A percentile compares a stretch with the other conserved stretches of the same genome.
Conservation (phyloP, 1,140 invertebrate species). For the Prorops nasuta region DNA sequence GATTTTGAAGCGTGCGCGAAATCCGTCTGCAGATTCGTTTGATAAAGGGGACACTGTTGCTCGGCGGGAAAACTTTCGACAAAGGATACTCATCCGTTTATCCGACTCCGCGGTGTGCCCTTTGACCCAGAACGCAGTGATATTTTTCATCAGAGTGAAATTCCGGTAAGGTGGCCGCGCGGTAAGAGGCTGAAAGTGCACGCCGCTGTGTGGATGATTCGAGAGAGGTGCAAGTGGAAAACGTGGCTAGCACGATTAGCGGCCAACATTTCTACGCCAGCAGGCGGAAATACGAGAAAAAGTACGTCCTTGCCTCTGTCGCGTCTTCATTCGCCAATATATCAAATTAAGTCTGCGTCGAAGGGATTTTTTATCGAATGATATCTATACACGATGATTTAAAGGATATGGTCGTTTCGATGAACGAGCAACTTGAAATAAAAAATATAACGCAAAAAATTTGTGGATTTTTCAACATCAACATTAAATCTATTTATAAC, state of each 20-base stretch:
- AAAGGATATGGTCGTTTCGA: too few relatives aligned
- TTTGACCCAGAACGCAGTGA: background rate
- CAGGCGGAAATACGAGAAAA: too few relatives aligned
- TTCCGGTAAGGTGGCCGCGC: slow-evolving; percentile 14
- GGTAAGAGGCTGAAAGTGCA: slow-evolving; percentile 29
- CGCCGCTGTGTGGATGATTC: slow-evolving; percentile 4
- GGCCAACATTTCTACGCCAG: background rate
- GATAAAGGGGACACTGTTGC: background rate
- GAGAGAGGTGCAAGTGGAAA: slow-evolving; percentile 28
- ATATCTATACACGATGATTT: too few relatives aligned
- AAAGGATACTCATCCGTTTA: background rate
- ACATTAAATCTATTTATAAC: too few relatives aligned
- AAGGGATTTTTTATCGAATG: too few relatives aligned
- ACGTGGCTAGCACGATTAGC: background rate
- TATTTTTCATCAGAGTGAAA: slow-evolving; percentile 16
- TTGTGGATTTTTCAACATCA: too few relatives aligned
- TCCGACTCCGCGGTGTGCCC: too few relatives aligned
- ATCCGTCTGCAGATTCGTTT: too few relatives aligned
- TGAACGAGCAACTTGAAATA: too few relatives aligned
- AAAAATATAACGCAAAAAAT: too few relatives aligned
- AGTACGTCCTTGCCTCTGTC: background rate
- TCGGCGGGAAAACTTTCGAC: background rate
- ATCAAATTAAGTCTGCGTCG: too few relatives aligned
- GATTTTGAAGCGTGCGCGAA: too few relatives aligned
- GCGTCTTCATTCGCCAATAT: background rate